phyloP scores from a whole-genome alignment of 2,888 invertebrate genomes.

The Limnephilus auricula region DNA sequence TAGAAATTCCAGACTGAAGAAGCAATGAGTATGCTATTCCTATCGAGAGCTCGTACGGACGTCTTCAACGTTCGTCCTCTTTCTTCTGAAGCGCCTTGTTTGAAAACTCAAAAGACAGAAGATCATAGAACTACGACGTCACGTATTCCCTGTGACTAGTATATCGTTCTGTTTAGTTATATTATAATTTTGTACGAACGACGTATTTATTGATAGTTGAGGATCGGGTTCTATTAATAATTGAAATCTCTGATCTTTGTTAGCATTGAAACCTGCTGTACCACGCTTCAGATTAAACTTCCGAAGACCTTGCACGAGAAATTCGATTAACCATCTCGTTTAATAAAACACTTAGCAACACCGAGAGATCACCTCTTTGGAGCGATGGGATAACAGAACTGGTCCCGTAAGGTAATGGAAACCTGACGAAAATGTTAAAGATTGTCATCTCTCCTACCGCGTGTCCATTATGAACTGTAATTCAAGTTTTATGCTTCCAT shows the following conservation, averaged over 20 bases:
- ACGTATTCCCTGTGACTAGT: too few species aligned
- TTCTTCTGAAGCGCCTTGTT: too few species aligned
- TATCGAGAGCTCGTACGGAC: too few species aligned
- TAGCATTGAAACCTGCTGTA: not conserved
- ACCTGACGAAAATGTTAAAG: conserved; percentile 25
- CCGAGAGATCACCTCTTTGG: not conserved
- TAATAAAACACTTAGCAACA: conserved; percentile 27
- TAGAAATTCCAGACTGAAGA: too few species aligned
- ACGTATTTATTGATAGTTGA: not conserved
- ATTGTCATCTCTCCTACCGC: conserved; percentile 21
- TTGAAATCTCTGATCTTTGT: not conserved
- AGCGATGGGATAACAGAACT: conserved; percentile 15
- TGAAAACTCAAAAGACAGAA: too few species aligned
- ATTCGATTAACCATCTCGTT: conserved; percentile 45
- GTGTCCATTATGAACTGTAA: conserved; percentile 46
- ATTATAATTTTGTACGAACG: too few species aligned
- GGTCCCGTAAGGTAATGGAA: not conserved
- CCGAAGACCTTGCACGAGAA: conserved; percentile 4
- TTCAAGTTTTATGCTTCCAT: conserved; percentile 39
- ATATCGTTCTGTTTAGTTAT: too few species aligned
- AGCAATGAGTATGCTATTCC: too few species aligned
- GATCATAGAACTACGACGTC: too few species aligned
- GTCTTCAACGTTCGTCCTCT: too few species aligned
- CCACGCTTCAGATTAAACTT: not conserved
- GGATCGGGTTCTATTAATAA: not conserved